Evolutionary conservation across 2,797 vertebrate genomes (phyloP).

Genomic region (Sebastes baramenuke): DNA sequence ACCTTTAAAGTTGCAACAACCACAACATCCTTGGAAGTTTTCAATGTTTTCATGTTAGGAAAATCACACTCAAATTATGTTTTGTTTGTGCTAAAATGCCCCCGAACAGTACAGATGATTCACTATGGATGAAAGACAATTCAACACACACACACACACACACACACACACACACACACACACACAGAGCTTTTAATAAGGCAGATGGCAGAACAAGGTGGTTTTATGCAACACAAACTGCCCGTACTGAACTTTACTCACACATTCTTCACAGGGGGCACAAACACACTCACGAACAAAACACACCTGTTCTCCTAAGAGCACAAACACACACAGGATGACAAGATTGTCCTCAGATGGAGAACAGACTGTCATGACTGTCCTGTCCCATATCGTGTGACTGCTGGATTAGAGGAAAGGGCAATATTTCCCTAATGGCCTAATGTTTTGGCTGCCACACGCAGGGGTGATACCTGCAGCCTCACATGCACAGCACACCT

Average conservation of each 20-base stretch:
- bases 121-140: conserved; percentile 1
- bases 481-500: conserved; percentile 30
- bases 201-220: conserved; percentile 33
- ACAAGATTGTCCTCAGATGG: not conserved
- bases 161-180: not conserved
- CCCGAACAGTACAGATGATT: conserved; percentile 11
- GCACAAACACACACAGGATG: not conserved
- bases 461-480: conserved; percentile 31
- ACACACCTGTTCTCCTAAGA: conserved; percentile 47
- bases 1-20: not conserved
- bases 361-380: conserved; percentile 10
- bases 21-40: not conserved
- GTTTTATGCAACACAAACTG: conserved; percentile 27
- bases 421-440: conserved; percentile 66
- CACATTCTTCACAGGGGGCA: conserved; percentile 6
- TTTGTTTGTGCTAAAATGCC: conserved; percentile 2
- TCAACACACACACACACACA: not conserved
- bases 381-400: conserved; percentile 53
- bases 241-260: not conserved
- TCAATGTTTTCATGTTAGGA: not conserved
- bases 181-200: conserved; percentile 24
- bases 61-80: not conserved
- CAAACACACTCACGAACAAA: conserved; percentile 36
- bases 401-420: conserved; percentile 60
- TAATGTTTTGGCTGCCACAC: conserved; percentile 48